Evolutionary conservation across 2,113 vertebrate species (phyloP), one percentile per base, ranked within the genome.

Genomic region (Myrmecobius fasciatus): DNA sequence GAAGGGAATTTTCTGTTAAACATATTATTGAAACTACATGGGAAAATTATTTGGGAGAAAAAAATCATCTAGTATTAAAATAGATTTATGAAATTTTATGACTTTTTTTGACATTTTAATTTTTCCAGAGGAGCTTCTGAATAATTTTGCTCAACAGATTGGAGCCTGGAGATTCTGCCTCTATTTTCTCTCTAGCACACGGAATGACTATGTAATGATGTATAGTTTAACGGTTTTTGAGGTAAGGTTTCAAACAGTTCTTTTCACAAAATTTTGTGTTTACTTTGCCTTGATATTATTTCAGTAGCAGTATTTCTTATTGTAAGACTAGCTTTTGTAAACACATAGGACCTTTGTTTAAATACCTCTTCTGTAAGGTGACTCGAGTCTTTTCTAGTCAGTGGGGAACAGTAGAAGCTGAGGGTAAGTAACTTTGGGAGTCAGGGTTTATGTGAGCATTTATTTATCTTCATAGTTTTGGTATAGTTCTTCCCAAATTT

Each of bases 201-300:
- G 98, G 95, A 99, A 99, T 91, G 99, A 99, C 98, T 99, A 99
- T 90, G 99, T 99, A 8, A 99, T 99, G 99, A 99, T 99, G 99
- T 99, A 99, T 98, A 99, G 99, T 97, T 98, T 99, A 98, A 99
- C 99, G 4, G 99, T 99, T 96, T 99, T 99, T 98, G 99, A 99
- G 99, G 99, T 99, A 98, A 99, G 99, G 94, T 14, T 89, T 90
- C 51, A 89, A 46, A 26, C 67, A 22, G 91, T 54, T 92, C 53
- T 92, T 9, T 90, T 7, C 54, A 94, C 0, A 96, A 94, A 93
- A 93, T 92, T 93, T 95, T n/a, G 20, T 94, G 14, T 92, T 95
- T 53, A 53, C 43, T 3, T 28, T 91, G 47, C 67, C 25, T 83
- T 83, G 36, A 83, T 83, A 43, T 83, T 43, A 14, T 54, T 88